Conservation (phyloP, 2,113 vertebrate species). For the Siniperca chuatsi region DNA sequence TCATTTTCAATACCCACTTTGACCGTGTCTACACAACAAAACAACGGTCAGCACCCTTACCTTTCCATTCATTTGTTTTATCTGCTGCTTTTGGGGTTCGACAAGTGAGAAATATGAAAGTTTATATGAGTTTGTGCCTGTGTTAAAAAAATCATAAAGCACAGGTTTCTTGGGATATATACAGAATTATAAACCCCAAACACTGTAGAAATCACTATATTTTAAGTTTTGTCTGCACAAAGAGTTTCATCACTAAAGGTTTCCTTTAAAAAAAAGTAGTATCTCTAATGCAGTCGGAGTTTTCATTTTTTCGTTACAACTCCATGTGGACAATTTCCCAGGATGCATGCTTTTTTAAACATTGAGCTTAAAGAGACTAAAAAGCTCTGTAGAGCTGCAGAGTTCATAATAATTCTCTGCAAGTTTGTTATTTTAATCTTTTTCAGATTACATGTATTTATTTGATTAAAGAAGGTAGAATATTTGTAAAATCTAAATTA, state of each 20-base stretch:
- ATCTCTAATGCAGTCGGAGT: too few relatives aligned
- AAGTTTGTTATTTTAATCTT: background rate
- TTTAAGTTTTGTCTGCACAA: background rate
- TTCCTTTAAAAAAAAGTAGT: background rate
- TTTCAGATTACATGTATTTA: background rate
- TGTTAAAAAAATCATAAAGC: background rate
- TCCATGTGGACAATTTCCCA: background rate
- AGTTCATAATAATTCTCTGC: background rate
- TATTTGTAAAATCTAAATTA: background rate
- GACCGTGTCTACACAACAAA: conserved; percentile 42
- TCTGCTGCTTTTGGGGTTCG: background rate
- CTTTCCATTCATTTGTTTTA: background rate
- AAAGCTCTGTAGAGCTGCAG: background rate
- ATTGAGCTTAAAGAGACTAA: background rate
- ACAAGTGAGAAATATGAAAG: background rate
- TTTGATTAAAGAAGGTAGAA: background rate
- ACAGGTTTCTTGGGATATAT: background rate
- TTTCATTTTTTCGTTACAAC: too few relatives aligned
- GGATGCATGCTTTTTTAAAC: background rate
- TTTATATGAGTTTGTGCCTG: background rate
- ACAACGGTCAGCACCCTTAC: conserved; percentile 50
- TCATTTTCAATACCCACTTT: background rate
- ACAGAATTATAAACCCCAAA: background rate
- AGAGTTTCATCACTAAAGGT: background rate
- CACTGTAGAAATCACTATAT: background rate